phyloP scores from a whole-genome alignment of 2,113 vertebrate genomes.

The Plectropomus leopardus region DNA sequence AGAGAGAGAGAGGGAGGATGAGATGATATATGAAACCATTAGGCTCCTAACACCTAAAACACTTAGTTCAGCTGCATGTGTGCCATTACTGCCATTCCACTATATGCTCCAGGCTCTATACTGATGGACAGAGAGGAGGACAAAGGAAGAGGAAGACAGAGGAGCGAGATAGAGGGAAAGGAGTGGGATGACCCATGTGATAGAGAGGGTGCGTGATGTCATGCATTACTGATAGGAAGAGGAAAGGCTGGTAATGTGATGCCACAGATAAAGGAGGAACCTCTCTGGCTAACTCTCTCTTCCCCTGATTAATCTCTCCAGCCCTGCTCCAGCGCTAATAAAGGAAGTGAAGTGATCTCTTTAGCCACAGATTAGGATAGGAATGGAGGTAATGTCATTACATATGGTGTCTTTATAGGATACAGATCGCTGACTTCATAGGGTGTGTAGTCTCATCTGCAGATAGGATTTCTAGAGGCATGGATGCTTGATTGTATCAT shows the following conservation, averaged over 20 bases:
- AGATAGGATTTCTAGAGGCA: not conserved
- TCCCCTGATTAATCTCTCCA: constrained; percentile 69
- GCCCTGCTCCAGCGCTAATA: constrained; percentile 46
- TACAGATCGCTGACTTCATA: constrained; percentile 43
- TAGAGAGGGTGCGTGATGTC: constrained; percentile 47
- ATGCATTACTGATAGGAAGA: constrained; percentile 65
- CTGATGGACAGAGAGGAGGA: constrained; percentile 39
- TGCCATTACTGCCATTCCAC: constrained; percentile 58
- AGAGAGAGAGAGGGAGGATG: constrained; percentile 9
- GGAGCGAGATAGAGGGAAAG: constrained; percentile 13
- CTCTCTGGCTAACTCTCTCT: constrained; percentile 8
- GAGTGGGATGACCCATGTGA: constrained; percentile 53
- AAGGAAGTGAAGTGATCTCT: constrained; percentile 47
- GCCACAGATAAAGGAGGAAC: constrained; percentile 43
- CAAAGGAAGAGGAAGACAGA: constrained; percentile 27
- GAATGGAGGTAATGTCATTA: constrained; percentile 52
- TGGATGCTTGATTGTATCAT: not conserved
- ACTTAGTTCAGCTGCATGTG: constrained; percentile 64
- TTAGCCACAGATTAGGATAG: constrained; percentile 47
- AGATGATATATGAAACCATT: constrained; percentile 64
- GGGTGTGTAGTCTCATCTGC: constrained; percentile 1
- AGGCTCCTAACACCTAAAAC: constrained; percentile 56
- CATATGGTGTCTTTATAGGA: constrained; percentile 34
- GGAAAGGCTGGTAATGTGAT: constrained; percentile 60
- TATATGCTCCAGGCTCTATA: constrained; percentile 38